phyloP scores from a whole-genome alignment of 1,140 invertebrate genomes.

The Trachymyrmex cornetzi region DNA sequence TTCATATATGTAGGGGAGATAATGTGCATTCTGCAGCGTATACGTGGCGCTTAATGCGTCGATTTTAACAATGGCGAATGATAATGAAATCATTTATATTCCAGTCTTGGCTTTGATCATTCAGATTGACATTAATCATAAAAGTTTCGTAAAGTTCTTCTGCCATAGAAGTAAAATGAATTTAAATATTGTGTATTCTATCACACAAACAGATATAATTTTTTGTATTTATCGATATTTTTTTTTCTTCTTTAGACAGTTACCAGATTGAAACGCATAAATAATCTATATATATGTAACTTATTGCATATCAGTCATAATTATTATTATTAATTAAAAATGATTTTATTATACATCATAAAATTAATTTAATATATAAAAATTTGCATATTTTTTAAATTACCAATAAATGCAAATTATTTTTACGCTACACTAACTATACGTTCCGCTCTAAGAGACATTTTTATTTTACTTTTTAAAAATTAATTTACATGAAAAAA shows the following conservation, averaged over 20 bases:
- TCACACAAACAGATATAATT: neutral
- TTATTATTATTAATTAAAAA: neutral
- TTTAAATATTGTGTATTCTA: neutral
- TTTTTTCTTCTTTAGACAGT: neutral
- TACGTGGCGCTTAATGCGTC: conserved; percentile 32
- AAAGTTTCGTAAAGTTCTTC: conserved; percentile 13
- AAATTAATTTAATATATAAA: neutral
- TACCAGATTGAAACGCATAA: neutral
- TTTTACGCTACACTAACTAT: no score
- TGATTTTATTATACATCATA: neutral
- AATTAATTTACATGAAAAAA: neutral
- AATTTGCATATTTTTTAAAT: neutral
- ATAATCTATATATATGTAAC: neutral
- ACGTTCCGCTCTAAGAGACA: no score
- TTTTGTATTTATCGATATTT: neutral
- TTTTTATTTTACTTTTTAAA: neutral
- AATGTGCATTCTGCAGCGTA: conserved; percentile 28
- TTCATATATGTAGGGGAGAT: conserved; percentile 7
- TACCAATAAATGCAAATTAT: no score
- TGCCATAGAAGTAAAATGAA: neutral
- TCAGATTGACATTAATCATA: conserved; percentile 22
- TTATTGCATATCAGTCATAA: neutral
- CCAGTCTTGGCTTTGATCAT: conserved; percentile 17
- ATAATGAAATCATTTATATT: conserved; percentile 39
- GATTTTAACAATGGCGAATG: conserved; percentile 31